Percentiles rank a stretch among this genome's conserved stretches.
Conservation (phyloP, 2,113 vertebrate genomes). For the Lasiurus borealis region DNA sequence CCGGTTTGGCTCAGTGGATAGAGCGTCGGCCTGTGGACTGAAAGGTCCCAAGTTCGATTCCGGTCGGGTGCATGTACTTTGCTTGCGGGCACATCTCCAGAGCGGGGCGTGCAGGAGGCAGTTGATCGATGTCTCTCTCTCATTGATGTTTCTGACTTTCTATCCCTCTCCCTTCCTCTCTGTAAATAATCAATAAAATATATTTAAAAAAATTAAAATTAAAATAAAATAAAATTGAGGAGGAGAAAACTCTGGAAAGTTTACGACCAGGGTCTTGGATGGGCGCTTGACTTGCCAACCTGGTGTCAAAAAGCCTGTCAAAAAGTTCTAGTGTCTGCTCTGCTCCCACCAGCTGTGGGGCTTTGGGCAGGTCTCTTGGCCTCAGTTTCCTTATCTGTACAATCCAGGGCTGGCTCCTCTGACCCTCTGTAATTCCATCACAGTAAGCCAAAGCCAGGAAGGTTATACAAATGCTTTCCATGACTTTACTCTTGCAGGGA, state of each 20-base stretch:
- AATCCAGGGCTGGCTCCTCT: background rate
- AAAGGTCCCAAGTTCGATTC: too few species aligned
- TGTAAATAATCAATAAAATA: too few species aligned
- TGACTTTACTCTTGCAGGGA: background rate
- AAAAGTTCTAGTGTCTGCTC: slow-evolving; percentile 29
- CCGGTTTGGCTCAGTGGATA: too few species aligned
- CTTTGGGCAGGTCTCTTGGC: background rate
- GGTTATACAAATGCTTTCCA: background rate
- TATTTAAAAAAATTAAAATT: too few species aligned
- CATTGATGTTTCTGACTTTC: too few species aligned
- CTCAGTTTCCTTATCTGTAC: background rate
- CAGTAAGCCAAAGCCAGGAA: background rate
- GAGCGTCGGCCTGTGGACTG: too few species aligned
- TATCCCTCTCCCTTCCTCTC: too few species aligned
- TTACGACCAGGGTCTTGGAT: background rate
- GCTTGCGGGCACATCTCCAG: too few species aligned
- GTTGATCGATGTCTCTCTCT: too few species aligned
- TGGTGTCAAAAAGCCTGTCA: background rate
- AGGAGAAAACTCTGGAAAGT: background rate
- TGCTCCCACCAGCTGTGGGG: background rate
- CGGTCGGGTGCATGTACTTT: too few species aligned
- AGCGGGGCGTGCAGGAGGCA: too few species aligned
- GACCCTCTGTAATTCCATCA: background rate
- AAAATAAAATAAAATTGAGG: too few species aligned
- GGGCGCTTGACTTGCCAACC: background rate